Base-by-base conservation (phyloP, 2,888 invertebrate genomes). In the Folsomia candida region DNA sequence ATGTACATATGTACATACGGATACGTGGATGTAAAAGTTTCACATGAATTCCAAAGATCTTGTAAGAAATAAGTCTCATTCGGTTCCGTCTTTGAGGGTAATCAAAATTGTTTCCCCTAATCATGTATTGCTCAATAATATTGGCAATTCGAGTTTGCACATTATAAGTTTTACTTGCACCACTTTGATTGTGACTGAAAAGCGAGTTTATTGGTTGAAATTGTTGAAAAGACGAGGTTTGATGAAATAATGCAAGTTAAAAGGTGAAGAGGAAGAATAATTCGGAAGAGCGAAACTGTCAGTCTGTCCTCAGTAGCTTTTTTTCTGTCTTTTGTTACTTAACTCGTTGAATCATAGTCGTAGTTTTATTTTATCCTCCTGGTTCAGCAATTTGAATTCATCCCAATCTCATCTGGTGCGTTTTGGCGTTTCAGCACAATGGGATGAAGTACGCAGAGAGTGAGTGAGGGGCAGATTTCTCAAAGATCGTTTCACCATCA, bases 371-470 rank as follows among this genome's bases (percentile, higher is more conserved):
- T 58, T 37, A 58, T 59, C 26, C 59, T 60, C 47, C 51, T n/a
- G n/a, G 3, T 28, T 47, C 6, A 59, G 51, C 67, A 59, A 26
- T 67, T 67, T 51, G 51, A 26, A 67, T 67, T 51, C n/a, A 58
- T 67, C 28, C 47, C 37, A 59, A 60, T 67, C 60, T 67, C 59
- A 58, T 47, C 51, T 24, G 20, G 22, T 29, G 14, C 47, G 3
- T 47, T 20, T 64, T 29, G 62, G 54, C n/a, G 63, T 57, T 67
- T 27, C 28, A 54, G 54, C 22, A 51, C 65, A 51, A 65, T 51
- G 51, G 47, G n/a, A 65, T 66, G 27, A 66, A 37, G 57, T 26
- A n/a, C 54, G 51, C 20, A 66, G 37, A 51, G 18, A 28, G 68
- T 51, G 51, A 54, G 54, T 54, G 63, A 64, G 47, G 37, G 60